Percentiles rank a stretch among this genome's conserved stretches.
These are phyloP conservation scores for Melanotaenia duboulayi DNA, from an alignment of 2,113 vertebrate genomes.

Conservation along the genomic window DNA sequence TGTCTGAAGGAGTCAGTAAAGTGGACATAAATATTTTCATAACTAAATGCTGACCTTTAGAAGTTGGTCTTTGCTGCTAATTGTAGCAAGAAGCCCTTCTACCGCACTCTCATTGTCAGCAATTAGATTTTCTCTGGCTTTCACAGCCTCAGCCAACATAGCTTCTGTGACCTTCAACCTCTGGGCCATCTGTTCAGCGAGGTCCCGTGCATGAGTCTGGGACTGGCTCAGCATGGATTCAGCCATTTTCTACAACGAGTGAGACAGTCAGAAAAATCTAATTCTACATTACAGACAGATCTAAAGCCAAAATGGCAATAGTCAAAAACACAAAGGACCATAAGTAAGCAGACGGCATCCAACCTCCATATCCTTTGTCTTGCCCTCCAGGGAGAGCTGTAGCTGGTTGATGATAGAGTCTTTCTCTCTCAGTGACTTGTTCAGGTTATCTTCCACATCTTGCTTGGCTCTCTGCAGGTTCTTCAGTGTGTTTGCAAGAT, in stretches of 20 bases:
- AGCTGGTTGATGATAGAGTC: slow-evolving; percentile 84
- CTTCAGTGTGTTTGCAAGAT: slow-evolving; percentile 84
- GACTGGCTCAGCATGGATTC: slow-evolving; percentile 75
- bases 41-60: slow-evolving; percentile 72
- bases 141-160: slow-evolving; percentile 80
- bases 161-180: slow-evolving; percentile 83
- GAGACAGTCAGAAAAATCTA: not conserved
- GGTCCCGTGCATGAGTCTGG: slow-evolving; percentile 70
- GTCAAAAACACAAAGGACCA: not conserved
- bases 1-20: slow-evolving; percentile 2
- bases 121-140: slow-evolving; percentile 80
- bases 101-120: slow-evolving; percentile 83
- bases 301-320: not conserved
- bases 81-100: slow-evolving; percentile 79
- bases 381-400: slow-evolving; percentile 80
- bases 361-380: slow-evolving; percentile 87
- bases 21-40: not conserved
- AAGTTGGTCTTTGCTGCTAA: slow-evolving; percentile 84
- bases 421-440: slow-evolving; percentile 85
- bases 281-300: not conserved
- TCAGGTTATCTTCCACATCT: slow-evolving; percentile 85
- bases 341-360: slow-evolving; percentile 6
- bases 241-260: slow-evolving; percentile 73
- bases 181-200: slow-evolving; percentile 82
- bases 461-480: slow-evolving; percentile 84